Evolutionary conservation across 1,140 invertebrate genomes (phyloP).

Genomic region (Alviniconcha marisindica): DNA sequence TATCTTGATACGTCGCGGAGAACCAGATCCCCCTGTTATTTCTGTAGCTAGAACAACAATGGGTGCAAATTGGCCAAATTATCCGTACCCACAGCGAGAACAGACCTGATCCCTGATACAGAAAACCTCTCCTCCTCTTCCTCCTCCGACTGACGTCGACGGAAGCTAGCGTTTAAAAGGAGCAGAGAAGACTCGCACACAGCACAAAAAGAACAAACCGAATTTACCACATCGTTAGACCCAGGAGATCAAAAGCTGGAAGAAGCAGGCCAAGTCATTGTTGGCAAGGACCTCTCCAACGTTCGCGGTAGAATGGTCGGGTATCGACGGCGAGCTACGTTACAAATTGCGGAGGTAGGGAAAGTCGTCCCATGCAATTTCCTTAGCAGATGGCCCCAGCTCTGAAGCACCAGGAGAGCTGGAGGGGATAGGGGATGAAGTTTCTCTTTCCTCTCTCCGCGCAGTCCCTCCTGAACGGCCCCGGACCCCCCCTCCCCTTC

Average conservation of each 20-base stretch:
- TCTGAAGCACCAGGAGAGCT: background rate
- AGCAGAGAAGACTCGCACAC: background rate
- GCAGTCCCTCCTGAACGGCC: background rate
- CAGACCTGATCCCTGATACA: background rate
- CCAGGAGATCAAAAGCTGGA: slow-evolving; percentile 25
- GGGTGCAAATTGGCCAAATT: slow-evolving; percentile 39
- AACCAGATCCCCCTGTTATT: background rate
- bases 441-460: background rate
- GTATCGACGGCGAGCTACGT: slow-evolving; percentile 38
- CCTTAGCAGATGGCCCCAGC: slow-evolving; percentile 36
- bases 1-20: background rate
- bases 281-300: slow-evolving; percentile 11
- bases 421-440: slow-evolving; percentile 4
- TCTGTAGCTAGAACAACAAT: slow-evolving; percentile 2
- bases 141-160: too few relatives aligned
- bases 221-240: slow-evolving; percentile 21
- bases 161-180: too few relatives aligned
- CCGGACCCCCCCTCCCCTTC: background rate
- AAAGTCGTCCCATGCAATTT: slow-evolving; percentile 41
- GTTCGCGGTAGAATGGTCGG: slow-evolving; percentile 26
- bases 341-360: slow-evolving; percentile 37
- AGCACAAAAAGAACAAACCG: background rate
- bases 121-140: too few relatives aligned
- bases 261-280: slow-evolving; percentile 22
- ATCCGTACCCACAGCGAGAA: slow-evolving; percentile 1